Evolutionary conservation across 2,888 invertebrate genomes (phyloP), one percentile per base, ranked within the genome.

Genomic region (Eilema sororculum): DNA sequence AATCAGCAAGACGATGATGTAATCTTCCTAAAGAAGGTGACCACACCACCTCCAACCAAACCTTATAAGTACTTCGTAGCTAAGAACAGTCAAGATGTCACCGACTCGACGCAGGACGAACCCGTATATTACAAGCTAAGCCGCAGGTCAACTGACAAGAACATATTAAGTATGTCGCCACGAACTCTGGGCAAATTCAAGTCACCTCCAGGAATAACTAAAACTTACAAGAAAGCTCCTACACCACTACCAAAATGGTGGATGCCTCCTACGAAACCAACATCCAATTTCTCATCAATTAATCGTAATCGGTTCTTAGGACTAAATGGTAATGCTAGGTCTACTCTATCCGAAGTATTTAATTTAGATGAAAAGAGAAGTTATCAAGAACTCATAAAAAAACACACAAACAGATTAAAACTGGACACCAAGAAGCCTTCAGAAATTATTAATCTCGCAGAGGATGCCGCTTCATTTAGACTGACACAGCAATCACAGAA

Each of bases 341-440:
- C 92, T 16, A 92, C 93, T 66, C 83, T 96, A 57, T 91, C 95
- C 46, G 95, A 96, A 86, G 93, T 96, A 68, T 95, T 96, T 77
- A 93, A 96, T 85, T 89, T 96, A 82, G 95, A 96, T 78, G 96
- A 96, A 76, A 96, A 96, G 82, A 91, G 89, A 80, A 93, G 93
- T 81, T 96, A 96, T 78, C 94, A 94, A 79, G 95, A 96, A 84
- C 83, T 96, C 59, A 93, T 96, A 56, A 92, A 90, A 65, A 89
- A 90, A 80, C 92, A 94, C 8, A 85, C 91, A 0, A 84, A 76
- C 3, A 88, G 88, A 10, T 85, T 88, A 74, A 92, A 88, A 78
- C 87, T 85, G 6, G 65, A 83, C 37, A 74, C 82, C 12, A 78
- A 85, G 0, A 93, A 87, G 78, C 84, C 89, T 12, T n/a, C 82